Evolutionary conservation across 2,888 invertebrate genomes (phyloP).

Genomic region (Calliphora vomitoria): DNA sequence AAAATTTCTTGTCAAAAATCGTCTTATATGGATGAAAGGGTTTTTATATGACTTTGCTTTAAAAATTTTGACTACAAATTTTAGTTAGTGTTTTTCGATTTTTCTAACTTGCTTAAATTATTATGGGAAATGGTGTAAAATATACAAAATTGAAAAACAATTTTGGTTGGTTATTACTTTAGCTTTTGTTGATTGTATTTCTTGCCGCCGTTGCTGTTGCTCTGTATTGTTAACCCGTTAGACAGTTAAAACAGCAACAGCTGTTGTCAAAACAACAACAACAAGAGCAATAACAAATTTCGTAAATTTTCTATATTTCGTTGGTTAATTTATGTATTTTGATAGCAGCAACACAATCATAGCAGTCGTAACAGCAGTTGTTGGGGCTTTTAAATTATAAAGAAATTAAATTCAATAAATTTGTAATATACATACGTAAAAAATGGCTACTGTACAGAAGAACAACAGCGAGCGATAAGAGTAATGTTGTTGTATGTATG

Average conservation of each 20-base stretch:
- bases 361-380: constrained; percentile 64
- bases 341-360: constrained; percentile 40
- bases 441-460: constrained; percentile 36
- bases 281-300: constrained; percentile 37
- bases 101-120: background rate
- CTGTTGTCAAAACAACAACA: constrained; percentile 67
- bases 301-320: constrained; percentile 58
- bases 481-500: background rate
- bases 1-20: too few relatives aligned
- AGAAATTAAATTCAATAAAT: constrained; percentile 72
- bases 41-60: too few relatives aligned
- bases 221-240: constrained; percentile 69
- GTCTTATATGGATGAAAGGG: too few relatives aligned
- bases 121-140: constrained; percentile 37
- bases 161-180: constrained; percentile 57
- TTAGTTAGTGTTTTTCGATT: too few relatives aligned
- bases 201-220: constrained; percentile 5
- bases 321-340: constrained; percentile 74
- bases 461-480: constrained; percentile 19
- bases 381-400: constrained; percentile 68
- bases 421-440: constrained; percentile 39
- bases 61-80: too few relatives aligned
- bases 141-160: constrained; percentile 59
- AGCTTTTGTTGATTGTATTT: constrained; percentile 37
- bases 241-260: constrained; percentile 68